Evolutionary conservation across 2,113 vertebrate genomes (phyloP), one percentile per base, ranked within the genome.

Genomic region (Sander lucioperca): DNA sequence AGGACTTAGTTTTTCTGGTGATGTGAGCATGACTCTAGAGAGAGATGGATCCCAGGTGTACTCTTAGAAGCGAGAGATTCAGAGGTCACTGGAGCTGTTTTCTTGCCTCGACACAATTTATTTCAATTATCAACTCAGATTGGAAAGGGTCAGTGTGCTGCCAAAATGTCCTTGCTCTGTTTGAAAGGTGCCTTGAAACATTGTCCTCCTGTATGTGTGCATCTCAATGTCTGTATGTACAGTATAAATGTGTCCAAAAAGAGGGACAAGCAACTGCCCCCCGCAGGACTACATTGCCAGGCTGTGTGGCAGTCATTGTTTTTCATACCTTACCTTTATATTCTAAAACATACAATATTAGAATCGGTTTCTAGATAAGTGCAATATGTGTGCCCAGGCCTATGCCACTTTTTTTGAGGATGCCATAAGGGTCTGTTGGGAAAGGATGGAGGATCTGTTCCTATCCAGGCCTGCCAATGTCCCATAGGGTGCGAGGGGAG

Each of bases 21-120:
- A 79, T 70, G 74, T 51, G 70, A 59, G 12, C 45, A 36, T 27
- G 45, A 13, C 80, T 64, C 77, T 10, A 11, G 73, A 74, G 76
- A 74, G 68, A 75, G 64, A 72, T 43, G 70, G 80, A 77, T 80
- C 79, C 82, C 96, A 97, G 86, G 94, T 95, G 88, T 90, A 71
- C 25, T 72, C 80, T 91, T 90, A 82, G 70, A 63, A 80, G 69
- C 9, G 11, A 58, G 25, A 25, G 25, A 25, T 25, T 25, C 61
- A 70, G 36, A 85, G 71, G 76, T 47, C 82, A 74, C 13, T 6
- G 45, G 19, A 25, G 39, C 21, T 18, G 59, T 73, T 66, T 64
- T 77, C 62, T 59, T 83, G 45, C 51, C 30, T 53, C 61, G 3
- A 77, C 83, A 81, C 74, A 72, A 83, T 62, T 6, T 70, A 33